These are phyloP conservation scores for Lissonota sp. DNA, from an alignment of 2,888 invertebrate species.

Conservation along the genomic window DNA sequence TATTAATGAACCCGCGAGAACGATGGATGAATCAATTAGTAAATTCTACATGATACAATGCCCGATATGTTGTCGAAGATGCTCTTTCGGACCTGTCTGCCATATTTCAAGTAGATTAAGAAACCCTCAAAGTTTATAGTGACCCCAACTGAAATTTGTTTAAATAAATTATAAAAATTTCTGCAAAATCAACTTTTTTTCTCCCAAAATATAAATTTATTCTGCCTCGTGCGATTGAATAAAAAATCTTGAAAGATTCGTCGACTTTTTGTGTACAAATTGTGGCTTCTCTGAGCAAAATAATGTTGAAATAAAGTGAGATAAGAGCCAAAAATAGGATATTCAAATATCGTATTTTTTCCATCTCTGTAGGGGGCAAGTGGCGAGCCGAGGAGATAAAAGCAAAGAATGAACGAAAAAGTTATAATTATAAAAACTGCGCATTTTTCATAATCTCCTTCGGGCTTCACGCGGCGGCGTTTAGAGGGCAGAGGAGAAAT, in stretches of 20 bases:
- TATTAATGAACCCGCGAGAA: slow-evolving; percentile 35
- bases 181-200: too few relatives aligned
- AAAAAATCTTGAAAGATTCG: slow-evolving; percentile 17
- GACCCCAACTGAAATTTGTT: too few relatives aligned
- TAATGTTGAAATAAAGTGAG: neutral
- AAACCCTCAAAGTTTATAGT: too few relatives aligned
- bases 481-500: slow-evolving; percentile 19
- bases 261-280: neutral
- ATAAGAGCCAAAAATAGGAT: slow-evolving; percentile 6
- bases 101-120: too few relatives aligned
- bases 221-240: neutral
- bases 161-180: neutral
- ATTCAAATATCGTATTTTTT: slow-evolving; percentile 6
- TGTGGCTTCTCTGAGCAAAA: neutral
- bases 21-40: neutral
- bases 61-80: too few relatives aligned
- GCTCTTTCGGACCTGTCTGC: too few relatives aligned
- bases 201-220: neutral
- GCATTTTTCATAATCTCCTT: neutral
- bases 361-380: neutral
- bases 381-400: neutral
- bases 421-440: slow-evolving; percentile 51
- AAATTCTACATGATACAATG: too few relatives aligned
- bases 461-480: slow-evolving; percentile 12
- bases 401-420: slow-evolving; percentile 29